Evolutionary conservation across 2,797 vertebrate genomes (phyloP), one percentile per base, ranked within the genome.

Genomic region (Coregonus ussuriensis): DNA sequence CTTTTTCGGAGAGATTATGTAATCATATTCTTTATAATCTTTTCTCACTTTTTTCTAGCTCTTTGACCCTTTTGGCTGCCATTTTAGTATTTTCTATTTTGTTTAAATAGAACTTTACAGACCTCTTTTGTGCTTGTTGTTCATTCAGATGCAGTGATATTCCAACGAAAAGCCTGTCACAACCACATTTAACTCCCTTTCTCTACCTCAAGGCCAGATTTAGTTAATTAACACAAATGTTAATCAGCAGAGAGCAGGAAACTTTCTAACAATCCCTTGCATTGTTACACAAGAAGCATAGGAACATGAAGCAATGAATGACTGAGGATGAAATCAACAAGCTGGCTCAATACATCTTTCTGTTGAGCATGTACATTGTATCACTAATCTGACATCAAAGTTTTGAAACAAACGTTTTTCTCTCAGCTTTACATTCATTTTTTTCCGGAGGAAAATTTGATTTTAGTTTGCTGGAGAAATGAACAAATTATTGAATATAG

Each of bases 311-410:
- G 13, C 59, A 47, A 47, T 47, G 41, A 35, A 74, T 65, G 73
- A 65, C 59, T 65, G 73, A 47, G 18, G 72, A 74, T 65, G 21
- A 65, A 65, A 31, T 65, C 73, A 65, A 53, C 18, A 35, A 41
- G 21, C 62, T 16, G 56, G 72, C 54, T 62, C 9, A 25, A 74
- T 63, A 63, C 56, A 74, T 65, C 52, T 56, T 69, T 69, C 31
- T 76, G 51, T 69, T 21, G 21, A 9, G 13, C 9, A 69, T 54
- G 35, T 75, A 41, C 54, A 69, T 33, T 71, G 56, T 71, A 53
- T 77, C 52, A 77, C 70, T 66, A 56, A 72, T 77, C 70, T 73
- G 71, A 21, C 16, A 33, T 53, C 47, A 14, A 16, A 7, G 6
- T 54, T 59, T 59, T 47, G 4, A 74, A 41, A 74, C 31, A 74